Evolutionary conservation across 1,140 invertebrate genomes (phyloP).

Genomic region (Platyscapa corneri): DNA sequence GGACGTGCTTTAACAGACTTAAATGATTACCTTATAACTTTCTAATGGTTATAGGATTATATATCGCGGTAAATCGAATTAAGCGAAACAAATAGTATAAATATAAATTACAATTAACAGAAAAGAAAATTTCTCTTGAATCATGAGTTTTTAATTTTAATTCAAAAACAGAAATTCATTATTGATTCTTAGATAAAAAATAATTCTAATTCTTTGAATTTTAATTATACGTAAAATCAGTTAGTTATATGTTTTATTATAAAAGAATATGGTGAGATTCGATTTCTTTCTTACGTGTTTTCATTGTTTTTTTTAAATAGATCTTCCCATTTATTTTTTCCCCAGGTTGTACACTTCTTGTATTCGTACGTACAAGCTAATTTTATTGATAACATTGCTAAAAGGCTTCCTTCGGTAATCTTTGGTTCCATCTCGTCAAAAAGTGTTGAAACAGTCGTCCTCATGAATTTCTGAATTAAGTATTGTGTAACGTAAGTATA

Average conservation of each 20-base stretch:
- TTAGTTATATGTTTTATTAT: neutral
- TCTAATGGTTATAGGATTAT: neutral
- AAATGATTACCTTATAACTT: conserved; percentile 12
- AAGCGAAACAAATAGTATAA: too few species aligned
- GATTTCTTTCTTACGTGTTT: conserved; percentile 17
- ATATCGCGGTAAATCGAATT: too few species aligned
- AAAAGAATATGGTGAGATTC: neutral
- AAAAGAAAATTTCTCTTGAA: too few species aligned
- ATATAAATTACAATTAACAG: too few species aligned
- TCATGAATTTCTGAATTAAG: conserved; percentile 64
- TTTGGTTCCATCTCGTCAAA: conserved; percentile 57
- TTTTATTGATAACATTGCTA: conserved; percentile 72
- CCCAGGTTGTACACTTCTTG: conserved; percentile 61
- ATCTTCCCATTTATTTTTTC: conserved; percentile 49
- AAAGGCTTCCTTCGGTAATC: conserved; percentile 67
- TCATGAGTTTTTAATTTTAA: too few species aligned
- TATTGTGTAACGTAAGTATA: conserved; percentile 1
- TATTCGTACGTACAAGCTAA: conserved; percentile 62
- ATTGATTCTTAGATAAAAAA: too few species aligned
- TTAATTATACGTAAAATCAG: neutral
- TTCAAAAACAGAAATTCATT: too few species aligned
- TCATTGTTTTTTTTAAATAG: conserved; percentile 37
- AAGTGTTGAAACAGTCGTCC: conserved; percentile 61
- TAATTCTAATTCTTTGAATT: too few species aligned
- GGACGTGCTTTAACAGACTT: conserved; percentile 65